Evolutionary conservation across 2,113 vertebrate genomes (phyloP).

Genomic region (Xiphophorus hellerii): DNA sequence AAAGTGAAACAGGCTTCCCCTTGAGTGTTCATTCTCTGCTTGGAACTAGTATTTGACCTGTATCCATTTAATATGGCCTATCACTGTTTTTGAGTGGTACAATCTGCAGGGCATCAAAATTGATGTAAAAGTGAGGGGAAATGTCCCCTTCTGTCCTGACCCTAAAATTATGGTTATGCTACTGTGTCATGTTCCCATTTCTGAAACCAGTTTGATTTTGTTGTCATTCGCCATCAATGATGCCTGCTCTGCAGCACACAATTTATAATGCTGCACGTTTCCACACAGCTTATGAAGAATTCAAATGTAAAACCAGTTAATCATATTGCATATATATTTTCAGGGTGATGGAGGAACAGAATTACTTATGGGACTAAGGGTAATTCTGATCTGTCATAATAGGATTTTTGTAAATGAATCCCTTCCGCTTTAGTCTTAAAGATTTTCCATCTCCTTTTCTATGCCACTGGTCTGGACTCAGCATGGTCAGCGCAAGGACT

Average conservation of each 20-base stretch:
- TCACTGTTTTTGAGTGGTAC: too few relatives aligned
- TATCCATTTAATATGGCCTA: too few relatives aligned
- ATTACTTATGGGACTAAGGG: not conserved
- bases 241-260: not conserved
- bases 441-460: not conserved
- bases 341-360: not conserved
- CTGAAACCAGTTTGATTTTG: too few relatives aligned
- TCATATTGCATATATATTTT: not conserved
- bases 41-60: too few relatives aligned
- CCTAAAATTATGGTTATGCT: too few relatives aligned
- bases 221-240: too few relatives aligned
- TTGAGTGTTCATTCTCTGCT: too few relatives aligned
- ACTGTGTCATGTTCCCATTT: too few relatives aligned
- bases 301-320: not conserved
- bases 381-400: not conserved
- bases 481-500: slow-evolving; percentile 1
- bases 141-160: too few relatives aligned
- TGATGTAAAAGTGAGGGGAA: too few relatives aligned
- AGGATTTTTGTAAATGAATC: not conserved
- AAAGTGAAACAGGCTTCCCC: too few relatives aligned
- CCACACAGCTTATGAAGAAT: not conserved
- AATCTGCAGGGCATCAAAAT: too few relatives aligned
- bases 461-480: not conserved
- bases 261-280: not conserved
- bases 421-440: slow-evolving; percentile 7